A percentile compares a stretch with the other conserved stretches of the same genome.
phyloP scores from a whole-genome alignment of 2,113 vertebrate species.

The Heliornis fulica region DNA sequence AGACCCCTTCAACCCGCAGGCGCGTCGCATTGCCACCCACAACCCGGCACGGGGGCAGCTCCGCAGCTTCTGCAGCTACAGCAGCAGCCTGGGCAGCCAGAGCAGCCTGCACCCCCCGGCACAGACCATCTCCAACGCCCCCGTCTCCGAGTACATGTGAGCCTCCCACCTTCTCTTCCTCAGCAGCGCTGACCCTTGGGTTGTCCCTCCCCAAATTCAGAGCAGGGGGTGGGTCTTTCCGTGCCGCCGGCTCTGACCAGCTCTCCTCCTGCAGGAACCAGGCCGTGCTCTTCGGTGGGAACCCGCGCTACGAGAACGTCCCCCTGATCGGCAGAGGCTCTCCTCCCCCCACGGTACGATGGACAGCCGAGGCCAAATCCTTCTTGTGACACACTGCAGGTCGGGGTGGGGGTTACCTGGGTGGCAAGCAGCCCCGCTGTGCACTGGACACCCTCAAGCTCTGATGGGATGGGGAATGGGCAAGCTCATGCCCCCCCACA shows the following conservation, averaged over 20 bases:
- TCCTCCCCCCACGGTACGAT: slow-evolving; percentile 93
- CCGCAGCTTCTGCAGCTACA: slow-evolving; percentile 96
- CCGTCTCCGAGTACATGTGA: slow-evolving; percentile 91
- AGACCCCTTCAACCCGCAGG: slow-evolving; percentile 91
- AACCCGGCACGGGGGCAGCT: slow-evolving; percentile 80
- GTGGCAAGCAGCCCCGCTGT: background rate
- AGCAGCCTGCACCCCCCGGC: slow-evolving; percentile 87
- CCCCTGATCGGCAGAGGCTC: slow-evolving; percentile 94
- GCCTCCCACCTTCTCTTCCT: background rate
- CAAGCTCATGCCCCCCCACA: background rate
- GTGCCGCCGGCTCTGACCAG: background rate
- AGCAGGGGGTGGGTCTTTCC: background rate
- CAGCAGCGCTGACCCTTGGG: rapidly evolving
- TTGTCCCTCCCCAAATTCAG: too few relatives aligned
- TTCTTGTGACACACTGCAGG: background rate
- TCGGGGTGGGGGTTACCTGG: background rate
- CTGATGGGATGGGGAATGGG: rapidly evolving
- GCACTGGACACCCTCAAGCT: rapidly evolving
- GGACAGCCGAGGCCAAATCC: slow-evolving; percentile 50
- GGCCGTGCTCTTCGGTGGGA: slow-evolving; percentile 88
- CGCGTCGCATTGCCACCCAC: slow-evolving; percentile 77
- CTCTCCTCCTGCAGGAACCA: slow-evolving; percentile 84
- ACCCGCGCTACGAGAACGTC: slow-evolving; percentile 92
- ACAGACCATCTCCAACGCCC: slow-evolving; percentile 83
- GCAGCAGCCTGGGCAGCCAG: slow-evolving; percentile 95